Percentiles rank a stretch among this genome's conserved stretches.
phyloP scores from a whole-genome alignment of 2,888 invertebrate genomes.

The Drosophila putrida region DNA sequence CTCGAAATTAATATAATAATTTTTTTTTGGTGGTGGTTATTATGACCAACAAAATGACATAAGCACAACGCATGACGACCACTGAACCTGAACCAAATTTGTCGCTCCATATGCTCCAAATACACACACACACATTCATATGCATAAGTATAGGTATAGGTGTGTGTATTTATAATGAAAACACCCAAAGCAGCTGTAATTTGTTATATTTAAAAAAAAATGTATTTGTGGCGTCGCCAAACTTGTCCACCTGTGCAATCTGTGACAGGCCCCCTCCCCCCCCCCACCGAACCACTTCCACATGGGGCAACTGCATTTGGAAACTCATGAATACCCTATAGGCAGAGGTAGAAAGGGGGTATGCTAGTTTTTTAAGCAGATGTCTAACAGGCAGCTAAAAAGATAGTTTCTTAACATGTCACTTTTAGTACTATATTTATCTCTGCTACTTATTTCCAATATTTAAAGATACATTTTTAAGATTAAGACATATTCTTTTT shows the following conservation, averaged over 20 bases:
- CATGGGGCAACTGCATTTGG: slow-evolving; percentile 33
- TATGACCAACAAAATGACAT: slow-evolving; percentile 66
- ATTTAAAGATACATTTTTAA: too few species aligned
- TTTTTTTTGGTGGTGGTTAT: slow-evolving; percentile 32
- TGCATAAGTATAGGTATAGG: slow-evolving; percentile 11
- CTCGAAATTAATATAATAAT: slow-evolving; percentile 75
- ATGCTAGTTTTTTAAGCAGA: not conserved
- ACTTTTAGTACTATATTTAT: too few species aligned
- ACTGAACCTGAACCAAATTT: slow-evolving; percentile 79
- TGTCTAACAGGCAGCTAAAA: not conserved
- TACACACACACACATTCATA: slow-evolving; percentile 28
- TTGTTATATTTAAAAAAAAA: slow-evolving; percentile 23
- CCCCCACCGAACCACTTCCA: slow-evolving; percentile 1
- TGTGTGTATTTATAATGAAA: slow-evolving; percentile 14
- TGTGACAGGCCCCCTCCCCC: slow-evolving; percentile 11
- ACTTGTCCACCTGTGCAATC: slow-evolving; percentile 74
- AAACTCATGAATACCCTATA: slow-evolving; percentile 29
- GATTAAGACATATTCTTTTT: too few species aligned
- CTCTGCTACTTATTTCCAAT: not conserved
- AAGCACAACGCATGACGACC: slow-evolving; percentile 66
- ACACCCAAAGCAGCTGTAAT: slow-evolving; percentile 28
- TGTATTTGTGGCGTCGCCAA: slow-evolving; percentile 59
- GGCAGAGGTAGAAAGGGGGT: not conserved
- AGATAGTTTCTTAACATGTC: too few species aligned
- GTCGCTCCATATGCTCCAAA: slow-evolving; percentile 63